Evolutionary conservation across 2,797 vertebrate species (phyloP), one percentile per base, ranked within the genome.

Genomic region (Typhlichthys eigenmanni): DNA sequence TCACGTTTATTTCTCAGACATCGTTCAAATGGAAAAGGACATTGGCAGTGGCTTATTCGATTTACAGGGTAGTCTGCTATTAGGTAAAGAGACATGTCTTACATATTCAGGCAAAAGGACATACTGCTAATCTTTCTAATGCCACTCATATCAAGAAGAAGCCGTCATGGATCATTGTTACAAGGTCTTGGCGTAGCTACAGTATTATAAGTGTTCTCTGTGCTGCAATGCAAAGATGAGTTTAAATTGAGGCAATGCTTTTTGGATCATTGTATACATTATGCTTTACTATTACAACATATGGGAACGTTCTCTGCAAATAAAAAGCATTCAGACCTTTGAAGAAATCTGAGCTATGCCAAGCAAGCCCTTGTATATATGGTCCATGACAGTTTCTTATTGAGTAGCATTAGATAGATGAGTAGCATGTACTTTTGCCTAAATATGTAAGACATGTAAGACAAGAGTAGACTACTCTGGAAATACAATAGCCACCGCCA

Each of bases 1-100:
- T 48, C 69, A 61, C 32, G 48, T 79, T 81, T 82, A 75, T 76
- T 78, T 72, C 73, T 67, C 47, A 47, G 65, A 62, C 72, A 58
- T 78, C 50, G 66, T 76, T 70, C 70, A 55, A 72, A 73, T 54
- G 55, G 60, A 66, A 73, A 64, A 63, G 59, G 67, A 79, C 72
- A 62, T 51, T 11, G 69, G 19, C 14, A 47, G 24, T n/a, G 32
- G 58, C 45, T 65, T 76, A 60, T 71, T 78, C 62, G 57, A 69
- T 77, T 71, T 81, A 82, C 82, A 79, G 74, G 70, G 56, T 62
- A 58, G 19, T 51, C 6, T 55, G n/a, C 52, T 47, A 8, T 57
- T 43, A n/a, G 47, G 29, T 48, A 14, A 9, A 29, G n/a, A 59
- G 32, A 63, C 45, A 55, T n/a, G 69, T 60, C 58, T 58, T 32